Evolutionary conservation across 2,113 vertebrate species (phyloP).

Genomic region (Tinamus guttatus): DNA sequence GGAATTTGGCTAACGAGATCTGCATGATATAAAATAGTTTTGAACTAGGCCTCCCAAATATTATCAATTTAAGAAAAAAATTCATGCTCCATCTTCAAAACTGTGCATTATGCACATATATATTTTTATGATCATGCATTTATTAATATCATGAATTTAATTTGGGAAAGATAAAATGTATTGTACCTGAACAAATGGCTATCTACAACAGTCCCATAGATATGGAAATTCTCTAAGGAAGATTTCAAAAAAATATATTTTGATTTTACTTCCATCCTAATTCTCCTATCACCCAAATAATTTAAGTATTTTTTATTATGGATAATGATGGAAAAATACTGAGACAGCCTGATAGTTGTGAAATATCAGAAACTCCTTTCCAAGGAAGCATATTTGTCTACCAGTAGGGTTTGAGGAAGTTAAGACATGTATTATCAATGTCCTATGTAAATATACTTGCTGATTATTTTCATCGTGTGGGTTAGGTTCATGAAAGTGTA

Average conservation of each 20-base stretch:
- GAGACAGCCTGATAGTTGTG: background rate
- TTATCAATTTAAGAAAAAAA: too few relatives aligned
- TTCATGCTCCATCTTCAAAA: background rate
- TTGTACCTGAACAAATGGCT: background rate
- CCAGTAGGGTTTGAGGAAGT: background rate
- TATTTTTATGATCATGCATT: background rate
- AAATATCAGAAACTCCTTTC: background rate
- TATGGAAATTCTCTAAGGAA: background rate
- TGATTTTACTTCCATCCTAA: background rate
- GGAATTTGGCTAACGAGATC: background rate
- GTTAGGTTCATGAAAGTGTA: background rate
- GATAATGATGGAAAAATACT: background rate
- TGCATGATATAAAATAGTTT: background rate
- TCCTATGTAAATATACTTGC: background rate
- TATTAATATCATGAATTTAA: background rate
- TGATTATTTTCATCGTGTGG: background rate
- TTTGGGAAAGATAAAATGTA: background rate
- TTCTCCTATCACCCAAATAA: background rate
- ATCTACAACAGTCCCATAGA: background rate
- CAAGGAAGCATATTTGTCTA: background rate
- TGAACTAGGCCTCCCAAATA: too few relatives aligned
- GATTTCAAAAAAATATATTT: background rate
- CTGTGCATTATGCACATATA: background rate
- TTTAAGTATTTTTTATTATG: background rate
- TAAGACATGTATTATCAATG: background rate